Evolutionary conservation across 2,888 invertebrate species (phyloP).

Genomic region (Lydus trimaculatus): DNA sequence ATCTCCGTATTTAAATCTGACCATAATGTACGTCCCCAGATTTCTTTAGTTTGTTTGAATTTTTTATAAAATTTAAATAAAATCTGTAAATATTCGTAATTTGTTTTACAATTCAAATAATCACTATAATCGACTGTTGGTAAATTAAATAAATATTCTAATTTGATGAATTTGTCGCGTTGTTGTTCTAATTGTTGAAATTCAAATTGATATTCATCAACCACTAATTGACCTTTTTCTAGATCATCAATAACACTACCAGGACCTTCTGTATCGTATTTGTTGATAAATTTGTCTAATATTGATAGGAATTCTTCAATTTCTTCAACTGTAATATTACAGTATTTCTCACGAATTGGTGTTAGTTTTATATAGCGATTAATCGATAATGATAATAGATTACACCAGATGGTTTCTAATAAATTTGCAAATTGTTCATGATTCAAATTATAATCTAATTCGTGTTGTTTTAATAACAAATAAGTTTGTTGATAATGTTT

Average conservation of each 20-base stretch:
- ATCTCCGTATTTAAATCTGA: constrained; percentile 84
- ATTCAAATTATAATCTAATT: constrained; percentile 65
- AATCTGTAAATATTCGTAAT: constrained; percentile 72
- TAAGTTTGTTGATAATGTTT: constrained; percentile 80
- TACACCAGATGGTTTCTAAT: constrained; percentile 74
- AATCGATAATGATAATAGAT: constrained; percentile 71
- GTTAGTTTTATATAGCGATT: constrained; percentile 75
- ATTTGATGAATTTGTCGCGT: constrained; percentile 70
- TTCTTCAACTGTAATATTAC: constrained; percentile 78
- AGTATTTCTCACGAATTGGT: constrained; percentile 86
- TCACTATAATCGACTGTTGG: constrained; percentile 84
- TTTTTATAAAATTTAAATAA: constrained; percentile 81
- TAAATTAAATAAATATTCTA: constrained; percentile 88
- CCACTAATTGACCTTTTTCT: constrained; percentile 73
- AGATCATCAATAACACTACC: constrained; percentile 80
- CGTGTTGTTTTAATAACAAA: constrained; percentile 74
- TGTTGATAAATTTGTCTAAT: constrained; percentile 72
- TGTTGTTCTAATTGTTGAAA: constrained; percentile 73
- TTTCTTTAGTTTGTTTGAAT: constrained; percentile 78
- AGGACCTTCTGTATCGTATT: constrained; percentile 80
- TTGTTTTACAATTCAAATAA: constrained; percentile 69
- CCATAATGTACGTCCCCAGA: constrained; percentile 90
- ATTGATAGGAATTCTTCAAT: constrained; percentile 73
- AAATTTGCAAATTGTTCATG: constrained; percentile 67
- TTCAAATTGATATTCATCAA: constrained; percentile 74